These are phyloP conservation scores for Eulithis testata DNA, from an alignment of 2,888 invertebrate genomes.

Conservation along the genomic window DNA sequence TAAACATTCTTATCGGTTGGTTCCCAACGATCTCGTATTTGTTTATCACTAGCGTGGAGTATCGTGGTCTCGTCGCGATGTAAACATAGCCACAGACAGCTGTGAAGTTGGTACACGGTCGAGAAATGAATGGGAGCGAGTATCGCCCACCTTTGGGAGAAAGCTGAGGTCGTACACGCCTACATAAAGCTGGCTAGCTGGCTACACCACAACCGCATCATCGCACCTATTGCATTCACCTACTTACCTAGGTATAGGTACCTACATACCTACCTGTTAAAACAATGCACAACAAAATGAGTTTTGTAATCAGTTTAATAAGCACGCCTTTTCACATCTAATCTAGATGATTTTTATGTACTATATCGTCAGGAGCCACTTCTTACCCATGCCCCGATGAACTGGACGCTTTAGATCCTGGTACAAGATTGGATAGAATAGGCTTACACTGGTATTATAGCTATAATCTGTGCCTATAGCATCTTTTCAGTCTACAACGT, in stretches of 20 bases:
- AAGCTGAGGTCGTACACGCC: slow-evolving; percentile 57
- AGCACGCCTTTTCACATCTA: no score
- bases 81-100: slow-evolving; percentile 50
- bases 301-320: no score
- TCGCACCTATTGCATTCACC: slow-evolving; percentile 19
- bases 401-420: no score
- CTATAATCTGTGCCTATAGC: no score
- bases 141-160: slow-evolving; percentile 76
- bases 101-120: slow-evolving; percentile 43
- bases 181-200: slow-evolving; percentile 40
- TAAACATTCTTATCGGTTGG: slow-evolving; percentile 75
- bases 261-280: neutral
- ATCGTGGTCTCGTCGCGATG: slow-evolving; percentile 47
- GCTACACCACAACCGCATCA: slow-evolving; percentile 13
- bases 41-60: slow-evolving; percentile 54
- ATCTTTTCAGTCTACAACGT: no score
- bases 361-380: no score
- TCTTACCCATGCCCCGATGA: no score
- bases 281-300: neutral
- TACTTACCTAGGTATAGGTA: neutral
- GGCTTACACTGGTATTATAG: no score
- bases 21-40: slow-evolving; percentile 67
- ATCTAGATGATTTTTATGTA: no score
- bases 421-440: no score
- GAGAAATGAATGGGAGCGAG: slow-evolving; percentile 66